phyloP scores from a whole-genome alignment of 2,797 vertebrate species.

The Sebastes nivosus region DNA sequence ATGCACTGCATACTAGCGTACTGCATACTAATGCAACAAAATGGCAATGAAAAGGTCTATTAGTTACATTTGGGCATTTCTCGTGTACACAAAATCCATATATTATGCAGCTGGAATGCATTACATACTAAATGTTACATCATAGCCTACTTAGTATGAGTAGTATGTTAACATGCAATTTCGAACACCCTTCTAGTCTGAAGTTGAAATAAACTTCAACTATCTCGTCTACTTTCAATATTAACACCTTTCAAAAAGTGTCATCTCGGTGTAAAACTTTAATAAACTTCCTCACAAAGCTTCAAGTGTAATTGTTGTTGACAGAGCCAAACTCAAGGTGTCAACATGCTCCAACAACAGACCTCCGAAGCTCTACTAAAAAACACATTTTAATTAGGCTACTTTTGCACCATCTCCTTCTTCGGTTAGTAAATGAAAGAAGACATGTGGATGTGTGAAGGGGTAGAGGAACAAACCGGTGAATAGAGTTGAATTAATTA shows the following conservation, averaged over 20 bases:
- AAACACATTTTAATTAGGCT: not conserved
- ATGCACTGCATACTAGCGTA: not conserved
- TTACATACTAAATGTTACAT: no score
- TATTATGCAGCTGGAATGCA: no score
- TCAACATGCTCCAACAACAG: not conserved
- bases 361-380: not conserved
- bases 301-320: not conserved
- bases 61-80: no score
- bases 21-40: not conserved
- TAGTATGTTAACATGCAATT: no score
- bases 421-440: not conserved
- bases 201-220: not conserved
- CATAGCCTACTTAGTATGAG: no score
- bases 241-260: not conserved
- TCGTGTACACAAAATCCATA: no score
- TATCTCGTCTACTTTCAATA: not conserved
- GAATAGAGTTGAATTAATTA: constrained; percentile 10
- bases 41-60: not conserved
- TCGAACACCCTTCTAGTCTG: not conserved
- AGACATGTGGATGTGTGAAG: not conserved
- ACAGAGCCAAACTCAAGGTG: not conserved
- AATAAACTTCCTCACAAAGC: not conserved
- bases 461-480: not conserved
- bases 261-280: not conserved
- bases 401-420: not conserved